A percentile compares a stretch with the other conserved stretches of the same genome.
Conservation (phyloP, 2,113 vertebrate genomes). For the Pseudorectes ferrugineus region DNA sequence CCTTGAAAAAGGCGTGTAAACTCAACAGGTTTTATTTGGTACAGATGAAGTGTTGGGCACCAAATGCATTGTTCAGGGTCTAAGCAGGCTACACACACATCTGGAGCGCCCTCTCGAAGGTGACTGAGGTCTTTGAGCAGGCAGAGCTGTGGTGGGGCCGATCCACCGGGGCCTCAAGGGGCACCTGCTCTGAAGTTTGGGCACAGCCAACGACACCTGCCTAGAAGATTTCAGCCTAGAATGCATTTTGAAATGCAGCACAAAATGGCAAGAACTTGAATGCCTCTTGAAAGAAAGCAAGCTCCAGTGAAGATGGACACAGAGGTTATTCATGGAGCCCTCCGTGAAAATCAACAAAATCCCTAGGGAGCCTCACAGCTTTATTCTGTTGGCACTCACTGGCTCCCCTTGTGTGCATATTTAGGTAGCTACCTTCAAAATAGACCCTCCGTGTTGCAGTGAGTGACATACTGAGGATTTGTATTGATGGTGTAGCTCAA, state of each 20-base stretch:
- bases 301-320: not conserved
- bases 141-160: not conserved
- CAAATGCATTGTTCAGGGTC: not conserved
- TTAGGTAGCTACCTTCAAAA: not conserved
- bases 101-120: not conserved
- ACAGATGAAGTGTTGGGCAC: not conserved
- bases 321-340: not conserved
- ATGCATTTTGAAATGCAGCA: not conserved
- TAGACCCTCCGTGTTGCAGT: not conserved
- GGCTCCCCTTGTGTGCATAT: no score
- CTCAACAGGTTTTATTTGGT: not conserved
- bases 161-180: not conserved
- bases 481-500: not conserved
- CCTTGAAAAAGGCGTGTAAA: not conserved
- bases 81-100: not conserved
- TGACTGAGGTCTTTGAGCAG: not conserved
- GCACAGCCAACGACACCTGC: not conserved
- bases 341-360: not conserved
- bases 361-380: not conserved
- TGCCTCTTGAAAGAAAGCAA: not conserved
- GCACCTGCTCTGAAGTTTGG: not conserved
- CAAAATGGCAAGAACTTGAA: not conserved
- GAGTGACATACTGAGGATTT: not conserved
- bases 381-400: rapidly evolving
- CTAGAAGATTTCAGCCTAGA: not conserved